These are phyloP conservation scores for Astreopora myriophthalma DNA, from an alignment of 64 coral and sea anemone species.

Conservation along the genomic window DNA sequence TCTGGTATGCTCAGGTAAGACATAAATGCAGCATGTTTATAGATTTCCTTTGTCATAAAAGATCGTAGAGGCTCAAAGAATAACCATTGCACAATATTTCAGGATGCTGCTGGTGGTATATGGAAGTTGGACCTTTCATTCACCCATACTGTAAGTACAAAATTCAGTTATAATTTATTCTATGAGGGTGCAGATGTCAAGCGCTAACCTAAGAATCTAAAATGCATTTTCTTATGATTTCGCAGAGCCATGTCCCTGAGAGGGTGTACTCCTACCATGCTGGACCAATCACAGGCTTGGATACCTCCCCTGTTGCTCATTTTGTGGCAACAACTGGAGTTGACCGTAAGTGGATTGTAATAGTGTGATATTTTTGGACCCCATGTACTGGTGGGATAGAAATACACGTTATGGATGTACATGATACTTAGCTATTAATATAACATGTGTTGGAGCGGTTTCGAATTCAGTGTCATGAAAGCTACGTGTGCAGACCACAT, in stretches of 20 bases:
- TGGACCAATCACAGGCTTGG: slow-evolving; percentile 89
- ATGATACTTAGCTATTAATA: no score
- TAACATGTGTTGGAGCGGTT: no score
- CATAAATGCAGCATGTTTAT: background rate
- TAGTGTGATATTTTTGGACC: no score
- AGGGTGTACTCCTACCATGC: slow-evolving; percentile 91
- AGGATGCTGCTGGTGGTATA: slow-evolving; percentile 96
- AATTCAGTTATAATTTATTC: background rate
- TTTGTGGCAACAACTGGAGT: slow-evolving; percentile 95
- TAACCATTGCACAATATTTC: background rate
- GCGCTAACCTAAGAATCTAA: background rate
- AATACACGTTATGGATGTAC: no score
- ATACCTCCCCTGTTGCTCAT: slow-evolving; percentile 88
- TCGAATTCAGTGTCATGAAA: no score
- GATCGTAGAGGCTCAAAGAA: background rate
- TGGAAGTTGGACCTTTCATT: slow-evolving; percentile 98
- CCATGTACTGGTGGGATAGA: background rate
- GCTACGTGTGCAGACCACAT: no score
- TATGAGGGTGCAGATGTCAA: background rate
- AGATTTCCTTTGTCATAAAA: background rate
- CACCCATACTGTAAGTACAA: slow-evolving; percentile 92
- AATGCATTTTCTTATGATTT: background rate
- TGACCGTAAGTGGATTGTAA: slow-evolving; percentile 72
- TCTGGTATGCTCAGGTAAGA: slow-evolving; percentile 98
- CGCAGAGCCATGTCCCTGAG: slow-evolving; percentile 91